Evolutionary conservation across 2,113 vertebrate genomes (phyloP).

Genomic region (Petaurus breviceps): DNA sequence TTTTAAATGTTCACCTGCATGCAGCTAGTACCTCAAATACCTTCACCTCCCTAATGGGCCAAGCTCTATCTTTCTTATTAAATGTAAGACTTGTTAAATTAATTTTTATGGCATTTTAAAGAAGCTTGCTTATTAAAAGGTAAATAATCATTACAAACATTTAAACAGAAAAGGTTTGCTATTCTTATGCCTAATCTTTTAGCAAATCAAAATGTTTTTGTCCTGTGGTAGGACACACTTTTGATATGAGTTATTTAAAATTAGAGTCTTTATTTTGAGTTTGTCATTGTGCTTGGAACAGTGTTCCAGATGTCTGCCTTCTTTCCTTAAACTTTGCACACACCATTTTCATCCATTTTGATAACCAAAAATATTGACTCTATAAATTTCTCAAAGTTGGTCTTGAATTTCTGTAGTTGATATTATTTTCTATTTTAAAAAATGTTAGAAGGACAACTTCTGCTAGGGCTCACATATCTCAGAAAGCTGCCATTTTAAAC

Average conservation of each 20-base stretch:
- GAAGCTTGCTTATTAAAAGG: not conserved
- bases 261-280: not conserved
- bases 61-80: slow-evolving; percentile 12
- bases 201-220: not conserved
- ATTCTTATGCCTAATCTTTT: not conserved
- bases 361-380: not conserved
- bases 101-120: not conserved
- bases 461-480: not conserved
- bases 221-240: not conserved
- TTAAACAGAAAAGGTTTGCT: not conserved
- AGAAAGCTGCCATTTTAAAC: not conserved
- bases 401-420: not conserved
- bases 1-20: not conserved
- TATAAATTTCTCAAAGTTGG: not conserved
- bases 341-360: not conserved
- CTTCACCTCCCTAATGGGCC: not conserved
- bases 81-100: not conserved
- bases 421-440: not conserved
- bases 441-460: not conserved
- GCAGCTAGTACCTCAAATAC: not conserved
- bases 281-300: not conserved
- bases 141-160: not conserved
- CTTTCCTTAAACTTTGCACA: not conserved
- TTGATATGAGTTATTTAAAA: not conserved
- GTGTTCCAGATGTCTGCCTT: not conserved